These are phyloP conservation scores for Anarsia innoxiella DNA, from an alignment of 2,888 invertebrate species.

Conservation along the genomic window DNA sequence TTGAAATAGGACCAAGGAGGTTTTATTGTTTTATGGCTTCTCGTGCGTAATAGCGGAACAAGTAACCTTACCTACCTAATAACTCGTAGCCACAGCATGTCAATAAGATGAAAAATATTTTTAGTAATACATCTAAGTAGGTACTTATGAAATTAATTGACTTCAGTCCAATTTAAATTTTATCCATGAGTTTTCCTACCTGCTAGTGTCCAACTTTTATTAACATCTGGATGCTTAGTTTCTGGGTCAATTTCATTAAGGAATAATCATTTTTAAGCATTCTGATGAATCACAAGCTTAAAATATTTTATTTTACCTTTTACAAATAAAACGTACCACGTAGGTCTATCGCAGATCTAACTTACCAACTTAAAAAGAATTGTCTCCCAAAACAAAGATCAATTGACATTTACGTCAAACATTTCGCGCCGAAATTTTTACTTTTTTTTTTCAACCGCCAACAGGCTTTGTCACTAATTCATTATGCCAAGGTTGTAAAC, in stretches of 20 bases:
- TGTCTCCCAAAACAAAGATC: slow-evolving; percentile 41
- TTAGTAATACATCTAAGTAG: background rate
- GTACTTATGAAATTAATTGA: background rate
- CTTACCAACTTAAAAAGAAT: background rate
- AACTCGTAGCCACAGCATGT: background rate
- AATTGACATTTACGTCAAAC: slow-evolving; percentile 45
- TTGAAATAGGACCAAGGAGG: background rate
- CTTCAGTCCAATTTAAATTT: background rate
- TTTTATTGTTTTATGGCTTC: background rate
- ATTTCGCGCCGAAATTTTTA: slow-evolving; percentile 51
- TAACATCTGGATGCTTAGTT: too few species aligned
- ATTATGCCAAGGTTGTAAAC: slow-evolving; percentile 37
- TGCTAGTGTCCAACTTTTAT: background rate
- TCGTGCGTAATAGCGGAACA: background rate
- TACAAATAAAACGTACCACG: background rate
- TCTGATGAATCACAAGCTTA: too few species aligned
- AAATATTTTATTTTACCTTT: too few species aligned
- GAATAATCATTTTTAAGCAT: background rate
- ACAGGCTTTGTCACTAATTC: slow-evolving; percentile 34
- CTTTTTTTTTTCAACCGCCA: slow-evolving; percentile 29
- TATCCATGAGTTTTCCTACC: background rate
- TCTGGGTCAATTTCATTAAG: background rate
- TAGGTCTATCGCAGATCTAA: background rate
- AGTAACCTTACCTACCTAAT: background rate
- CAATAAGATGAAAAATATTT: background rate